Base-by-base conservation (phyloP, 2,888 invertebrate genomes). In the Diadegma fenestrale region DNA sequence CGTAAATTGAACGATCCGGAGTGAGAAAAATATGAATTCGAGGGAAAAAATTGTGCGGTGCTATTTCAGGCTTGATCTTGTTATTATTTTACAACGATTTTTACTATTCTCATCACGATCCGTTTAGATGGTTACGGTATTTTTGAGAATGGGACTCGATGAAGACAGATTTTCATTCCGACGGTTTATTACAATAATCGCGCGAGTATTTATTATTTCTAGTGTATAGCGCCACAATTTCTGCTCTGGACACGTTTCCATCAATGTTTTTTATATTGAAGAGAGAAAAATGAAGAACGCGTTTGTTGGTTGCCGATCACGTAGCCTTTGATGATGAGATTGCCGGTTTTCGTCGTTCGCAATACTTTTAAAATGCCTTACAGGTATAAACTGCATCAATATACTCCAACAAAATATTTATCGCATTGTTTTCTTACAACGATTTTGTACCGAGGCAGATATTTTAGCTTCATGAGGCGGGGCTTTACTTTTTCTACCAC, bases 271-370 rank as follows among this genome's bases (percentile, higher is more conserved):
- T 83, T n/a, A 61, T 6, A 37, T 41, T 37, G 19, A 51, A 66
- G 19, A 30, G 26, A 63, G 30, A 63, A n/a, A 30, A 63, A 22
- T 45, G 66, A 73, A 41, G 64, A 30, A 19, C 19, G 61, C 68
- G 45, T 72, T 63, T 63, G 63, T 83, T 41, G 68, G 69, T 83
- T 79, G 79, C 83, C 73, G 75, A 79, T 73, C 83, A 83, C 79
- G 78, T 83, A 72, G 54, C 33, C 33, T 54, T 22, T 17, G 63
- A 75, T 30, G 68, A 71, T 71, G 73, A 61, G 73, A 68, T 78
- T 58, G 72, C 64, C 48, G 54, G 43, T 61, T 79, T 58, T 77
- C 48, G 45, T 30, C 51, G 64, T 72, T 61, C 54, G 37, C 51
- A 14, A 64, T 63, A 33, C 43, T 63, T 45, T 10, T 45, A 10